phyloP scores from a whole-genome alignment of 1,140 invertebrate species.

The Probaryconus sp. region DNA sequence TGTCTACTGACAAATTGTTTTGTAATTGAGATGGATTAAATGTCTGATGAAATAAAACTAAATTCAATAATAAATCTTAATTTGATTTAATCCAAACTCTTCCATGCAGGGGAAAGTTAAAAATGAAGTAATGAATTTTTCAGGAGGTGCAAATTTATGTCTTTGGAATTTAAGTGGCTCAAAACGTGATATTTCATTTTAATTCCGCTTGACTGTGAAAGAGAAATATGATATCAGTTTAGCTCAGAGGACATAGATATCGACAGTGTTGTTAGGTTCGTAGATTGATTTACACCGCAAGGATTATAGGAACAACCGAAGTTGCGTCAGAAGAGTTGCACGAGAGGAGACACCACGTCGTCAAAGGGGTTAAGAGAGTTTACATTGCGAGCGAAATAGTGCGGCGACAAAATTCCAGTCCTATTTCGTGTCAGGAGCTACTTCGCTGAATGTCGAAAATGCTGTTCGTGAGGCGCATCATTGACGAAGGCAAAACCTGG shows the following conservation, averaged over 20 bases:
- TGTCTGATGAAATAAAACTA: too few relatives aligned
- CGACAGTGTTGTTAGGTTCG: background rate
- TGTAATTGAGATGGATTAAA: too few relatives aligned
- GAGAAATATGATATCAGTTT: background rate
- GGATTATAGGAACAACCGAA: constrained; percentile 35
- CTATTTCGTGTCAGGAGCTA: constrained; percentile 25
- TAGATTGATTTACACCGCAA: constrained; percentile 23
- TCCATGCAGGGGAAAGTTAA: too few relatives aligned
- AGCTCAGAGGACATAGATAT: background rate
- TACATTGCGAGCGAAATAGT: constrained; percentile 29
- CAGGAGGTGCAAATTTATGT: too few relatives aligned
- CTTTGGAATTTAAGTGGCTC: too few relatives aligned
- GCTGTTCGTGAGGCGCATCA: constrained; percentile 13
- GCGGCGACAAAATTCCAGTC: constrained; percentile 28
- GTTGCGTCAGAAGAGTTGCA: background rate
- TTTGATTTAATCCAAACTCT: too few relatives aligned
- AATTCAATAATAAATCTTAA: too few relatives aligned
- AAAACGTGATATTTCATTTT: too few relatives aligned
- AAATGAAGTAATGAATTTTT: too few relatives aligned
- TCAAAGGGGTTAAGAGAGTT: constrained; percentile 38
- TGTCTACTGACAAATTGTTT: too few relatives aligned
- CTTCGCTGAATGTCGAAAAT: constrained; percentile 28
- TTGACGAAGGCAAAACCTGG: constrained; percentile 15
- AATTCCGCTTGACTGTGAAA: background rate
- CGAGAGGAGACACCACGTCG: constrained; percentile 8